phyloP scores from a whole-genome alignment of 1,140 invertebrate species.

The Macrosteles quadrilineatus region DNA sequence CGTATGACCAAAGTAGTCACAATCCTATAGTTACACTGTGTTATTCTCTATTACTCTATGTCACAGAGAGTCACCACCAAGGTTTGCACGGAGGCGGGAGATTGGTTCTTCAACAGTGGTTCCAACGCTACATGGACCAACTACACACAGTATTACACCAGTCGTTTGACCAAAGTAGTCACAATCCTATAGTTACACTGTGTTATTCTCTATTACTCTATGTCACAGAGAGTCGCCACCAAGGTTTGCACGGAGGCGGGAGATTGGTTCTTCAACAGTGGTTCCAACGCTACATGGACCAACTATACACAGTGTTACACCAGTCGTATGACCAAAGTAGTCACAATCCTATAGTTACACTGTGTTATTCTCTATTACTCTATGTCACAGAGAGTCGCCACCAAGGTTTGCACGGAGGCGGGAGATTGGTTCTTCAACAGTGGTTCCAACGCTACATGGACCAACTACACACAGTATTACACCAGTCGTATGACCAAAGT shows the following conservation, averaged over 20 bases:
- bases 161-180: too few relatives aligned
- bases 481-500: too few relatives aligned
- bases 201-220: too few relatives aligned
- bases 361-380: too few relatives aligned
- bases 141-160: constrained; percentile 59
- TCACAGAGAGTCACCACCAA: constrained; percentile 57
- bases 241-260: constrained; percentile 58
- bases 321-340: too few relatives aligned
- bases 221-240: constrained; percentile 55
- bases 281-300: constrained; percentile 56
- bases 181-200: too few relatives aligned
- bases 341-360: too few relatives aligned
- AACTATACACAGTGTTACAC: constrained; percentile 63
- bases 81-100: constrained; percentile 57
- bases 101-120: constrained; percentile 56
- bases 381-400: constrained; percentile 55
- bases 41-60: constrained; percentile 31
- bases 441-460: constrained; percentile 55
- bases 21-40: too few relatives aligned
- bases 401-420: constrained; percentile 56
- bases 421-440: constrained; percentile 59
- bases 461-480: constrained; percentile 61
- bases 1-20: not conserved
- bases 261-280: constrained; percentile 56
- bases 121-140: constrained; percentile 59